Percentiles rank a stretch among this genome's conserved stretches.
Evolutionary conservation across 2,797 vertebrate genomes (phyloP).

Genomic region (Cirrhinus mrigala): DNA sequence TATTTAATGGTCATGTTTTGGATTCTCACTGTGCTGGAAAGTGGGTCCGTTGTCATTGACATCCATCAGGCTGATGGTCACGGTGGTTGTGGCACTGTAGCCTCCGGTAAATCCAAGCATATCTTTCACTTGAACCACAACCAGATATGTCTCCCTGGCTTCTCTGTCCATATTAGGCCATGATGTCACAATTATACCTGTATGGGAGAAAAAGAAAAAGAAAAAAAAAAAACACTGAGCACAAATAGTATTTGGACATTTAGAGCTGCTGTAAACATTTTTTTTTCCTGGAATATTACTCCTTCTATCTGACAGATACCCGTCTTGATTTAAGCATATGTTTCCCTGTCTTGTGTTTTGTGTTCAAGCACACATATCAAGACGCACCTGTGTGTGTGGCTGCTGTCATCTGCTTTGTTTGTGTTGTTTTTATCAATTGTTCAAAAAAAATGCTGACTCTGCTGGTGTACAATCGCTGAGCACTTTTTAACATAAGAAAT

Average conservation of each 20-base stretch:
- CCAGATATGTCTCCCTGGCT: conserved; percentile 86
- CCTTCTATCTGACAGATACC: too few species aligned
- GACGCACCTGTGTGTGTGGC: too few species aligned
- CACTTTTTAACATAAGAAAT: too few species aligned
- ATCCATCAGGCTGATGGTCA: conserved; percentile 89
- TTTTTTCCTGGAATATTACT: background rate
- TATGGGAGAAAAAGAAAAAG: background rate
- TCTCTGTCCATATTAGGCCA: conserved; percentile 90
- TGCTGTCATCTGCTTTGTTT: too few species aligned
- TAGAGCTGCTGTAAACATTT: background rate
- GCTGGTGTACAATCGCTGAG: too few species aligned
- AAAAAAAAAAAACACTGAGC: background rate
- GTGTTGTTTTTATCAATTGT: too few species aligned
- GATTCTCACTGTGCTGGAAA: conserved; percentile 91
- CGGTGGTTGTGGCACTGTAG: conserved; percentile 87
- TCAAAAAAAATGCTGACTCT: too few species aligned
- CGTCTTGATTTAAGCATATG: too few species aligned
- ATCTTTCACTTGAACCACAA: conserved; percentile 93
- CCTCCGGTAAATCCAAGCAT: conserved; percentile 89
- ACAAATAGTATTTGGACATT: background rate
- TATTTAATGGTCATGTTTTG: background rate
- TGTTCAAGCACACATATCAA: too few species aligned
- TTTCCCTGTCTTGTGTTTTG: too few species aligned
- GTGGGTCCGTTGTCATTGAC: conserved; percentile 94
- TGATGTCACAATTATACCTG: conserved; percentile 81